Percentiles rank a stretch among this genome's conserved stretches.
Evolutionary conservation across 2,113 vertebrate genomes (phyloP).

Genomic region (Nematolebias whitei): DNA sequence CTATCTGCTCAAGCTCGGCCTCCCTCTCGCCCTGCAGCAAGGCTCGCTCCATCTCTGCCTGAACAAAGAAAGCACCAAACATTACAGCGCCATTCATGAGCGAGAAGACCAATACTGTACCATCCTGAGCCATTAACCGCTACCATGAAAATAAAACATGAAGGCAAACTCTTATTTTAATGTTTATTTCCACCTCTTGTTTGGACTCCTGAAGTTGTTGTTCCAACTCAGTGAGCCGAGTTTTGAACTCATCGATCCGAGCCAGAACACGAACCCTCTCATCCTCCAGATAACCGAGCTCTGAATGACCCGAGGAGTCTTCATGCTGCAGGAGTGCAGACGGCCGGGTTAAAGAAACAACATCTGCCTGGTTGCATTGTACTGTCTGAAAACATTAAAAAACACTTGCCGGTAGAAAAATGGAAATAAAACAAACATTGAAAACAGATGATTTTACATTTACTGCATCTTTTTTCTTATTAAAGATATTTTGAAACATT

Average conservation of each 20-base stretch:
- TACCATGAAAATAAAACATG: no score
- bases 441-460: no score
- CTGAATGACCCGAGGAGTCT: constrained; percentile 77
- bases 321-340: constrained; percentile 81
- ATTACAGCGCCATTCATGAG: not conserved
- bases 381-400: no score
- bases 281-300: constrained; percentile 86
- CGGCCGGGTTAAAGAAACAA: not conserved
- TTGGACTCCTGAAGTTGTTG: constrained; percentile 93
- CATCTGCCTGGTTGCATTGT: no score
- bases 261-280: constrained; percentile 83
- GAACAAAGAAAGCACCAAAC: constrained; percentile 1
- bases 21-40: constrained; percentile 92
- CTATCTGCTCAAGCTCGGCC: constrained; percentile 84
- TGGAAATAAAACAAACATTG: no score
- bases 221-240: constrained; percentile 88
- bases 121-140: no score
- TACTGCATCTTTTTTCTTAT: no score
- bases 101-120: no score
- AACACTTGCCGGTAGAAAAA: no score
- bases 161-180: no score
- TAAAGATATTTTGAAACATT: no score
- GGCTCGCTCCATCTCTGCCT: constrained; percentile 95
- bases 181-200: constrained; percentile 91
- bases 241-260: constrained; percentile 88